These are phyloP conservation scores for Drosophila paramelanica DNA, from an alignment of 2,888 invertebrate genomes.

Conservation along the genomic window DNA sequence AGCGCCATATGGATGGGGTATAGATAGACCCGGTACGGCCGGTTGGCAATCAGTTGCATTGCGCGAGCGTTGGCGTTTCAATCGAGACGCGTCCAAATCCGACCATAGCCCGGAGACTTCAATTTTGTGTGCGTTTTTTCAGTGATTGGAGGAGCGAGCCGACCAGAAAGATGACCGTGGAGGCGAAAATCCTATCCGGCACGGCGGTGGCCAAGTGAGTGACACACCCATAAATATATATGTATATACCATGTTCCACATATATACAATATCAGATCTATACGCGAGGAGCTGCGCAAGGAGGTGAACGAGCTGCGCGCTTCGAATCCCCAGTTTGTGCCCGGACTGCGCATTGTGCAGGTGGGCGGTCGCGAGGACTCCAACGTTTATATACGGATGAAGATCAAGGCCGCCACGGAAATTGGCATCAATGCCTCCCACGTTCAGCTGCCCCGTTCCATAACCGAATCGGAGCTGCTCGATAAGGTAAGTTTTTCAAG, in stretches of 20 bases:
- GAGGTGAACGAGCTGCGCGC: slow-evolving; percentile 88
- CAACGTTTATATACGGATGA: slow-evolving; percentile 98
- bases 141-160: slow-evolving; percentile 46
- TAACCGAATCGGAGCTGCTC: slow-evolving; percentile 90
- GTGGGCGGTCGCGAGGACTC: slow-evolving; percentile 98
- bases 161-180: slow-evolving; percentile 70
- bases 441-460: slow-evolving; percentile 91
- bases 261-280: slow-evolving; percentile 86
- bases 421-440: slow-evolving; percentile 95
- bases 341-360: slow-evolving; percentile 96
- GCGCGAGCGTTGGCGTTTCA: slow-evolving; percentile 57
- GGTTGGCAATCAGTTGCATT: slow-evolving; percentile 62
- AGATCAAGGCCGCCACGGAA: slow-evolving; percentile 95
- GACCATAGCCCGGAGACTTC: slow-evolving; percentile 26
- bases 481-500: slow-evolving; percentile 74
- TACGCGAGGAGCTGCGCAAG: slow-evolving; percentile 88
- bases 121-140: slow-evolving; percentile 49
- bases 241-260: too few species aligned
- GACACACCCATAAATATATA: background rate
- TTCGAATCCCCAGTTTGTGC: slow-evolving; percentile 88
- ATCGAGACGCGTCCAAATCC: slow-evolving; percentile 24
- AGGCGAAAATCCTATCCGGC: slow-evolving; percentile 88
- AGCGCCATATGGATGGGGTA: slow-evolving; percentile 40
- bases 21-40: slow-evolving; percentile 56
- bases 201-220: slow-evolving; percentile 89